These are phyloP conservation scores for Scaptomyza hsui DNA, from an alignment of 1,140 invertebrate genomes.

Conservation along the genomic window DNA sequence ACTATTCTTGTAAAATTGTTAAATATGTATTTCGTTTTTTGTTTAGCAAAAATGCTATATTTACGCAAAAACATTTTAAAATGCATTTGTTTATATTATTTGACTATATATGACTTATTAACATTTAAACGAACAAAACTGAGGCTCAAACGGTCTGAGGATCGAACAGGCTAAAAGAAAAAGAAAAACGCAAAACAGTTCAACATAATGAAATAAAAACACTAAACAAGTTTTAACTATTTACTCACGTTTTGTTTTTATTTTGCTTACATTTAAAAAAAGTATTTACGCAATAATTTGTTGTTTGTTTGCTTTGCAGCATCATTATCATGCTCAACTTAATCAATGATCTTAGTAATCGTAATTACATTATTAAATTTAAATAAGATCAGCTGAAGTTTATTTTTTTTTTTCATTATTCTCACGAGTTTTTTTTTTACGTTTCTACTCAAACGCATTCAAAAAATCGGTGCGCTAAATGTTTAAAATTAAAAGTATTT, in stretches of 20 bases:
- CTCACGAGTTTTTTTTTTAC: constrained; percentile 37
- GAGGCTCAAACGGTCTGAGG: constrained; percentile 20
- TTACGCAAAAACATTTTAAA: constrained; percentile 71
- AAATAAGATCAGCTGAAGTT: constrained; percentile 77
- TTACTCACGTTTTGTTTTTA: constrained; percentile 62
- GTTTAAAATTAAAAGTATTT: constrained; percentile 63
- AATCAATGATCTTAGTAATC: constrained; percentile 76
- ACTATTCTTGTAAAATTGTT: constrained; percentile 69
- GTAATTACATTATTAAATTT: constrained; percentile 69
- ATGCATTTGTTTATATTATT: constrained; percentile 57
- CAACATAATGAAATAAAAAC: constrained; percentile 31
- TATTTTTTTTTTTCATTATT: constrained; percentile 33
- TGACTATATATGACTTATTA: constrained; percentile 58
- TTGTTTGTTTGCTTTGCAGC: constrained; percentile 50
- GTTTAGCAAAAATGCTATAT: constrained; percentile 70
- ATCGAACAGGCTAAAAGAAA: constrained; percentile 30
- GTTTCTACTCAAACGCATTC: constrained; percentile 46
- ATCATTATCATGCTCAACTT: constrained; percentile 62
- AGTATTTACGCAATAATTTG: constrained; percentile 61
- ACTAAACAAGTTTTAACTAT: constrained; percentile 58
- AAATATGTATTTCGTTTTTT: constrained; percentile 52
- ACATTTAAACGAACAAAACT: constrained; percentile 47
- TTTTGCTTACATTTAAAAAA: constrained; percentile 64
- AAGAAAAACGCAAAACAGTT: constrained; percentile 6
- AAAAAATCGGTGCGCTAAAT: constrained; percentile 60